Evolutionary conservation across 1,140 invertebrate genomes (phyloP).

Genomic region (Charaxes varanes): DNA sequence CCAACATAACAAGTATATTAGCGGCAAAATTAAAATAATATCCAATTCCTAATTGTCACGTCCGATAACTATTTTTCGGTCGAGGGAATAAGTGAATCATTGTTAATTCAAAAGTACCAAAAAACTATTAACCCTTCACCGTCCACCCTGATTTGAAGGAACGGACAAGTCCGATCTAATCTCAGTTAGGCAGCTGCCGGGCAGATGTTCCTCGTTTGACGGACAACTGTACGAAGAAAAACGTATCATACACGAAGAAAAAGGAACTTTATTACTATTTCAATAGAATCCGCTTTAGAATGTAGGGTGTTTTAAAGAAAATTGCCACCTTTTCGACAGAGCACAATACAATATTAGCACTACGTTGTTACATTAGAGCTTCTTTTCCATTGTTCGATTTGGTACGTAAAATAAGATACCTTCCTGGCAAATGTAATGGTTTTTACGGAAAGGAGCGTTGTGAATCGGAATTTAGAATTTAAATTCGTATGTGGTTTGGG

Average conservation of each 20-base stretch:
- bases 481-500: conserved; percentile 3
- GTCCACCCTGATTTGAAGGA: conserved; percentile 37
- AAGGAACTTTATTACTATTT: conserved; percentile 10
- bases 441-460: conserved; percentile 1
- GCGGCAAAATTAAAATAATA: too few relatives aligned
- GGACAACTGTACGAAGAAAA: conserved; percentile 25
- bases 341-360: conserved; percentile 1
- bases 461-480: conserved; percentile 6
- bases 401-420: conserved; percentile 2
- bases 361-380: conserved; percentile 4
- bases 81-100: conserved; percentile 1
- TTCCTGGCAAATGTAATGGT: conserved; percentile 8
- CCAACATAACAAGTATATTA: too few relatives aligned
- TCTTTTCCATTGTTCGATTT: not conserved
- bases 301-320: not conserved
- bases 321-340: not conserved
- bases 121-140: conserved; percentile 45
- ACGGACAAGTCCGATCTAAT: conserved; percentile 53
- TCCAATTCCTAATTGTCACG: not conserved
- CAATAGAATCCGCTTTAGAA: conserved; percentile 2
- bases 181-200: conserved; percentile 42
- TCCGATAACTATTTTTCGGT: conserved; percentile 2
- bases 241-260: conserved; percentile 8
- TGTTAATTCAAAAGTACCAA: conserved; percentile 10
- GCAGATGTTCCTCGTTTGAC: conserved; percentile 42